Base-by-base conservation (phyloP, 2,888 invertebrate genomes). In the Sarcophaga variegata region DNA sequence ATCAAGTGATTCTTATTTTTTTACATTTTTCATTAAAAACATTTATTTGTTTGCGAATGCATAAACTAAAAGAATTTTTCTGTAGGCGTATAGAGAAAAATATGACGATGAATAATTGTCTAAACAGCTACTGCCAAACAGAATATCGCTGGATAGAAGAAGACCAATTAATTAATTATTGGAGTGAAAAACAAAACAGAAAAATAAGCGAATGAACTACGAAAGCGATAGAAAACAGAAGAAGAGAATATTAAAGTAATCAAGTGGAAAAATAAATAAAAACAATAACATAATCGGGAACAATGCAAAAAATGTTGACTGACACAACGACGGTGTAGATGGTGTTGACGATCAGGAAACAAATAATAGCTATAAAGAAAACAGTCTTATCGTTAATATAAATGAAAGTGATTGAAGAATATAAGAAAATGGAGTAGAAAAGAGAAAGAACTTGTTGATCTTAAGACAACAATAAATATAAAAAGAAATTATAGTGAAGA, bases 61-160 rank as follows among this genome's bases (percentile, higher is more conserved):
- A 54, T 54, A 59, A 20, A 27, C 20, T 64, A 25, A 71, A 80
- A 71, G 45, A 72, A 66, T 71, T 66, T 62, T 62, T 80, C 22
- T 72, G 54, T 64, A 66, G 80, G 72, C 80, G 80, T 45, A 14
- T 54, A 17, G 14, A 54, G 54, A 49, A 14, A 49, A 49, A 49
- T 49, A 49, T 14, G 4, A 54, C 54, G 17, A 54, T 54, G 54
- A 54, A 54, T 54, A 54, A 54, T 54, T 54, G 14, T 12, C 17
- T 54, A 54, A 54, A 54, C 54, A 17, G 54, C 54, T 14, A 54
- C 54, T 54, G 54, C 54, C 54, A 14, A 54, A 54, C 17, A 54
- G 17, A 54, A 54, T 54, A 54, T 54, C 17, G 54, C 17, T 54
- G 14, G 2, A 37, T 37, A 37, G 37, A 37, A 37, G 37, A 37